phyloP scores from a whole-genome alignment of 1,140 invertebrate species.

The Atta cephalotes region DNA sequence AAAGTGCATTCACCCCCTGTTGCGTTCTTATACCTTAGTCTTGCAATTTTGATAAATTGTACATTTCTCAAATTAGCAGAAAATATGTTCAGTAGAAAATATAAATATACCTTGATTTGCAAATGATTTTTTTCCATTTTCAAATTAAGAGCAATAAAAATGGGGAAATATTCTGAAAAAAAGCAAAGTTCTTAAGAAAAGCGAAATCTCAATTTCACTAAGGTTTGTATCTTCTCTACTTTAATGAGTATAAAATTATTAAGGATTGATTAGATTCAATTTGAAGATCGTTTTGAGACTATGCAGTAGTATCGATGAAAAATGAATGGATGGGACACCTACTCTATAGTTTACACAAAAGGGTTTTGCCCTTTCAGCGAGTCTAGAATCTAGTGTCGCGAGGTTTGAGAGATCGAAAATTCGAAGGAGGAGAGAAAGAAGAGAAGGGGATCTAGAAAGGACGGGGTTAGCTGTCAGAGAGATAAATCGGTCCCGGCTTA shows the following conservation, averaged over 20 bases:
- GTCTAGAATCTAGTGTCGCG: slow-evolving; percentile 79
- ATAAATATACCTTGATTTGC: not conserved
- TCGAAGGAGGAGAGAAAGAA: slow-evolving; percentile 75
- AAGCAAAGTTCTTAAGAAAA: not conserved
- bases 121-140: not conserved
- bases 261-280: not conserved
- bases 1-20: slow-evolving; percentile 51
- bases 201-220: not conserved
- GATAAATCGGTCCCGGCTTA: slow-evolving; percentile 87
- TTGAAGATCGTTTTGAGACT: not conserved
- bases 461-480: slow-evolving; percentile 85
- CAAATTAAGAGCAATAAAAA: not conserved
- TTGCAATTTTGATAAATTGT: not conserved
- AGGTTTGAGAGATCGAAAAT: slow-evolving; percentile 79
- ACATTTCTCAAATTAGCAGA: not conserved
- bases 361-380: slow-evolving; percentile 67
- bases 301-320: slow-evolving; percentile 50
- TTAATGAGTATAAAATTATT: not conserved
- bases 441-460: slow-evolving; percentile 74
- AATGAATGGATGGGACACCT: slow-evolving; percentile 60
- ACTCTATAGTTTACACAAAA: slow-evolving; percentile 61
- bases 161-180: not conserved
- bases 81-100: not conserved
- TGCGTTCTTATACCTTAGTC: not conserved
- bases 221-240: not conserved